Evolutionary conservation across 2,113 vertebrate species (phyloP).

Genomic region (Ailurus styani): DNA sequence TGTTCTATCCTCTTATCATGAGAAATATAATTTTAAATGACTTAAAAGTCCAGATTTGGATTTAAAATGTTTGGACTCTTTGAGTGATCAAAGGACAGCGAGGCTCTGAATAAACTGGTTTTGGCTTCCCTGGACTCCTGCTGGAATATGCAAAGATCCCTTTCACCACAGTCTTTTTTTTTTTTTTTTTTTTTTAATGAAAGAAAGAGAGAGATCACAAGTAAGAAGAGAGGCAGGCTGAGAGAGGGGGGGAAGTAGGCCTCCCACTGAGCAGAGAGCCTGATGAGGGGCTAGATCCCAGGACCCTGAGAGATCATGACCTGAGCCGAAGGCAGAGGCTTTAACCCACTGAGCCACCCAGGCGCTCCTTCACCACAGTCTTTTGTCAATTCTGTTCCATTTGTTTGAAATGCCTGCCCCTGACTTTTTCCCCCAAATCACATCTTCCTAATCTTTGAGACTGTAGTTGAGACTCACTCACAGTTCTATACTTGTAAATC

Average conservation of each 20-base stretch:
- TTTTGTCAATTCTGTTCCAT: background rate
- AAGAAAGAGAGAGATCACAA: no score
- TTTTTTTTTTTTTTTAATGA: no score
- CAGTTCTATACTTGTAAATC: background rate
- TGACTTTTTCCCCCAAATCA: background rate
- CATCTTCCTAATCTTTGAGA: background rate
- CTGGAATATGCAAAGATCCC: background rate
- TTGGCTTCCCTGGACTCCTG: background rate
- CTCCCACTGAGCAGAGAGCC: no score
- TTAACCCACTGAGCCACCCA: no score
- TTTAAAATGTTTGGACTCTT: background rate
- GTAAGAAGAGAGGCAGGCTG: no score
- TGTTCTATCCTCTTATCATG: background rate
- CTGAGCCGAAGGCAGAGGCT: no score
- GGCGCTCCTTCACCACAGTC: background rate
- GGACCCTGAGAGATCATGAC: no score
- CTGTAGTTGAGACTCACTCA: background rate
- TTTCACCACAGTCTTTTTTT: background rate
- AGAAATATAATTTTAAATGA: background rate
- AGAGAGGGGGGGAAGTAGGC: no score
- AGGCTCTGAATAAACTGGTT: background rate
- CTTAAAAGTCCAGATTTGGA: background rate
- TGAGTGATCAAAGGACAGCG: background rate
- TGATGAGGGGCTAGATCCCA: no score
- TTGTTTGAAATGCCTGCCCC: background rate